phyloP scores from a whole-genome alignment of 2,888 invertebrate genomes.

The Lagria hirta region DNA sequence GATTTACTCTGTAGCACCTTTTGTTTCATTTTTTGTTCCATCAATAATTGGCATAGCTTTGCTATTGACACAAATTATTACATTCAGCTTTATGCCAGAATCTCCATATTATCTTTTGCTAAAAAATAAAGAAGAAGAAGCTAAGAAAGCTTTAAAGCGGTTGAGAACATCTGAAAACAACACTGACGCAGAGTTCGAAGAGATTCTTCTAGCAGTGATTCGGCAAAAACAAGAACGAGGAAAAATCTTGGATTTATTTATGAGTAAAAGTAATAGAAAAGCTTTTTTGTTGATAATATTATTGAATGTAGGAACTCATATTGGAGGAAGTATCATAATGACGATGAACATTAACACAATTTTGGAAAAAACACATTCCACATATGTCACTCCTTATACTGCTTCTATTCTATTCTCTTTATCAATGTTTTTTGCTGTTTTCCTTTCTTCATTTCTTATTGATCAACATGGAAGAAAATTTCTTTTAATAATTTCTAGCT shows the following conservation, averaged over 20 bases:
- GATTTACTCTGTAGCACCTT: constrained; percentile 29
- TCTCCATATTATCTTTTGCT: constrained; percentile 31
- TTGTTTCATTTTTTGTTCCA: constrained; percentile 22
- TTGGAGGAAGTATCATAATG: no score
- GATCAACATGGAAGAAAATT: no score
- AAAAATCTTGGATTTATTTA: no score
- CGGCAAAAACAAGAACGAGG: constrained; percentile 16
- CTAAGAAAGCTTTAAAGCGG: constrained; percentile 24
- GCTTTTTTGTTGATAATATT: no score
- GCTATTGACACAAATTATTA: constrained; percentile 15
- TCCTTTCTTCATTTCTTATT: background rate
- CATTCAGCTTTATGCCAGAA: constrained; percentile 29
- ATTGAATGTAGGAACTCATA: no score
- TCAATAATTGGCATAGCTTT: constrained; percentile 21
- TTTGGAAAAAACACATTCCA: no score
- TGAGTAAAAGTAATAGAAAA: no score
- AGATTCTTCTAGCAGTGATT: constrained; percentile 11
- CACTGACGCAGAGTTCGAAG: constrained; percentile 23
- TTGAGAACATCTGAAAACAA: constrained; percentile 16
- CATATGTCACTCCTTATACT: constrained; percentile 7
- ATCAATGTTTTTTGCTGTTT: background rate
- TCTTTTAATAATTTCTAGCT: background rate
- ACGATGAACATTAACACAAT: no score
- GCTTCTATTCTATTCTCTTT: background rate
- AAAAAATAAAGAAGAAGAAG: constrained; percentile 18